Percentiles rank a stretch among this genome's conserved stretches.
These are phyloP conservation scores for Monodelphis domestica DNA, from an alignment of 2,797 vertebrate genomes.

Conservation along the genomic window DNA sequence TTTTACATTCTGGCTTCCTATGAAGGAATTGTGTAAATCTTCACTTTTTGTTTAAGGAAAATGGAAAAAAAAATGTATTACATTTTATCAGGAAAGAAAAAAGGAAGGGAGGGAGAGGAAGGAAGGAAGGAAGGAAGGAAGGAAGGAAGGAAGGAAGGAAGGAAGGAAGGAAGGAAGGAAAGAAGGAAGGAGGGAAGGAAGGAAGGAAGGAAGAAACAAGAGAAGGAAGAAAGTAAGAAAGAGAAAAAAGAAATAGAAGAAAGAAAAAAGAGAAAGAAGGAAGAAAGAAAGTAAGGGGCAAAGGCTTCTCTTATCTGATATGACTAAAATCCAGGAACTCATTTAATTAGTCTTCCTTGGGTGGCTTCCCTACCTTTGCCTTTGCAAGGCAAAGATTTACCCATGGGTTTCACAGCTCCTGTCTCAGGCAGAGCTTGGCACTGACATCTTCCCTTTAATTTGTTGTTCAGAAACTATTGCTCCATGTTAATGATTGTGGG, in stretches of 20 bases:
- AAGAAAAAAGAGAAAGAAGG: neutral
- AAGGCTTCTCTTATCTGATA: conserved; percentile 43
- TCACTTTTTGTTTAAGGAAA: conserved; percentile 68
- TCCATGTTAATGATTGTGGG: conserved; percentile 64
- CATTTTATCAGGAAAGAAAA: neutral
- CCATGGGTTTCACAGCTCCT: conserved; percentile 25
- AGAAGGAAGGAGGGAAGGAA: too few species aligned
- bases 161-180: neutral
- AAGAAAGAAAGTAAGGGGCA: fast-evolving
- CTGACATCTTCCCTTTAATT: neutral
- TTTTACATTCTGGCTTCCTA: conserved; percentile 44
- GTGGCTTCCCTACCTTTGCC: conserved; percentile 28
- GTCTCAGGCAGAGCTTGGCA: conserved; percentile 33
- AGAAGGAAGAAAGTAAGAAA: neutral
- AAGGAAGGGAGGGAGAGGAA: neutral
- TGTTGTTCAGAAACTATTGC: conserved; percentile 62
- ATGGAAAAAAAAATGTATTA: conserved; percentile 9
- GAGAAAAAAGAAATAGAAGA: neutral
- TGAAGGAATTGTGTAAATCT: conserved; percentile 71
- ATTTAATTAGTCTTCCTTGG: conserved; percentile 52
- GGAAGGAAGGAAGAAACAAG: neutral
- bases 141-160: neutral
- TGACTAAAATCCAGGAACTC: conserved; percentile 54
- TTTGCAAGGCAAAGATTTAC: conserved; percentile 60
- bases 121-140: neutral